Base-by-base conservation (phyloP, 2,113 vertebrate species). In the Pachycephala philippinensis region DNA sequence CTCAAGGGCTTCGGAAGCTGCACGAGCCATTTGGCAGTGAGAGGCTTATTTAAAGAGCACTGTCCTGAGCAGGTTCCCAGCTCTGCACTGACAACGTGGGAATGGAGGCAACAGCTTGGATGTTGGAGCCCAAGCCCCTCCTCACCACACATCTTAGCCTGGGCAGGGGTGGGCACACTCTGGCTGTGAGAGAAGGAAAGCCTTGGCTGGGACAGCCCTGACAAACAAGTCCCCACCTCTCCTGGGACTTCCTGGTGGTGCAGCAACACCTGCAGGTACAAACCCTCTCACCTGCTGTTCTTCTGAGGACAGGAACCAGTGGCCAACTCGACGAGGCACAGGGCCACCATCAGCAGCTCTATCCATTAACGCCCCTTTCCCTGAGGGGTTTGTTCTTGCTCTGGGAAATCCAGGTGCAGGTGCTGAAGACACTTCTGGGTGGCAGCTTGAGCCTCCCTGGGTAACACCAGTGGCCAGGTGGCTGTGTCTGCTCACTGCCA, bases 351-450 rank as follows among this genome's bases (percentile, higher is more conserved):
- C 30, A 4, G 45, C 5, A 5, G 14, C 63, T 60, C 86, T 19
- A 5, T 56, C 75, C 79, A 94, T 85, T 35, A 96, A 76, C 0
- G 69, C 88, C 80, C 92, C 97, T 39, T 97, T 96, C 64, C 69
- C 92, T 6, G 64, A 64, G 35, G 96, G 91, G 9, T 47, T 95
- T 40, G 89, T 50, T 77, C 92, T 87, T 60, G 91, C 74, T 56
- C 65, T 47, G 87, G 97, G 85, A 89, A 95, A 96, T 68, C 75
- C 78, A 13, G 95, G 94, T 33, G 95, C n/a, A 5, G 97, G 70
- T 14, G 97, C 97, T 93, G 98, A 95, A n/a, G 97, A 90, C 17
- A 74, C 93, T 61, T 79, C 92, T 87, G 85, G 96, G 71, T 8
- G 44, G 57, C 54, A 56, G 47, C 90, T 88, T 3, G 40, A 89